Evolutionary conservation across 2,888 invertebrate genomes (phyloP), one percentile per base, ranked within the genome.

Genomic region (Ichneumoninae sp.): DNA sequence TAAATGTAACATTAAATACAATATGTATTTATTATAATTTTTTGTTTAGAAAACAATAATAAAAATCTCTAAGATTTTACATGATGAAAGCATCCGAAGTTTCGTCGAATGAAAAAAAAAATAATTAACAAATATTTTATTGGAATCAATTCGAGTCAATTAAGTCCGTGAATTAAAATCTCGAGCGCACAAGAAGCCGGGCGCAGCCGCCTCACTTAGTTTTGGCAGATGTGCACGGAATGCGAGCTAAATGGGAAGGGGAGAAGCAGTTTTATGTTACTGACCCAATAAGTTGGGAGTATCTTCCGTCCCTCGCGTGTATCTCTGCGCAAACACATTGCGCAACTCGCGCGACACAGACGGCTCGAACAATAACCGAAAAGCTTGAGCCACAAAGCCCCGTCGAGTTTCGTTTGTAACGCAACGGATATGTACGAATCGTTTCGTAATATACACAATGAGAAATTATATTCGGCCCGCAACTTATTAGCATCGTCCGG

Each of bases 261-360:
- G 66, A 22, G 50, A 19, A 26, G 44, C 13, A 33, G 73, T 77
- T 65, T 84, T 74, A 84, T 63, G 60, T 84, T 81, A 81, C 83
- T 81, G 83, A 84, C 83, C 81, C 81, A 84, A 84, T 84, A 81
- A 84, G 77, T 73, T 69, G 52, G 19, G 68, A 63, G 63, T 65
- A 57, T 70, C 22, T 60, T 22, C 54, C 52, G 63, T 47, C 50
- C 60, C 69, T 40, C 36, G 19, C 60, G 73, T 13, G 26, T 66
- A 2, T n/a, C 47, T 75, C 33, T 52, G n/a, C 70, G 57, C 22
- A 60, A 47, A 63, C 30, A 57, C 40, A 36, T 71, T 75, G 60
- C 40, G 69, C 70, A 77, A 70, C 30, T 74, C 50, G 30, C 16
- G 16, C 68, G 36, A 50, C 40, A 50, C 65, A 10, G 40, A 5